Base-by-base conservation (phyloP, 2,797 vertebrate genomes). In the Anas georgica region DNA sequence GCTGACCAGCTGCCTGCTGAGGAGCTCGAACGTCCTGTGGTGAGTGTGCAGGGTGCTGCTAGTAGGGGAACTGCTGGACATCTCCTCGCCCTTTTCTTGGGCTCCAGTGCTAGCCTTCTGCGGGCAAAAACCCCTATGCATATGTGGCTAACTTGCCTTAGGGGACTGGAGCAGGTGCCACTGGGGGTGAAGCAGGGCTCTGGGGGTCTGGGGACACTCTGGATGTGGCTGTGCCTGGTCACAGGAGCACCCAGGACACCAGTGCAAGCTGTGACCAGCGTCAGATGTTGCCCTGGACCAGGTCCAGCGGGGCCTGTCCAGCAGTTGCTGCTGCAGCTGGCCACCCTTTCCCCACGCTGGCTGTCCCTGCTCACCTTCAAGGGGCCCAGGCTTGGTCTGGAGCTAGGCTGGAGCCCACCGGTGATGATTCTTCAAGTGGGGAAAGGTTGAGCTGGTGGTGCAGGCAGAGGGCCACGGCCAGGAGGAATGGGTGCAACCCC, bases 31-130 rank as follows among this genome's bases (percentile, higher is more conserved):
- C 7, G 28, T 37, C 88, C 87, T 12, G 86, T 0, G 96, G 97
- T 97, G 89, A 96, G 96, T 90, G 8, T 9, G 10, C 23, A 66
- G 45, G 62, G 25, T 2, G 7, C 62, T 88, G 37, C 43, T 75
- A 29, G 12, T 12, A 23, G 23, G 15, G 23, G 63, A 39, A 54
- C 16, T 39, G 31, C 63, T 4, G 4, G 72, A 67, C 21, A 67
- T 52, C 46, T 86, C 39, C 54, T 46, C 3, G 2, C 11, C 23
- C 7, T 82, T 92, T 46, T 9, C 62, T 62, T 54, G 35, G 26
- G 23, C 26, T 89, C 29, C 62, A 64, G 16, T 76, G 55, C 26
- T 43, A 50, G 72, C 31, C 17, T 81, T 6, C 26, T 67, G 48
- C 10, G 22, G 55, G 66, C 15, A 91, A 41, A 64, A 56, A 55